These are phyloP conservation scores for Okapia johnstoni DNA, from an alignment of 2,113 vertebrate species.

Conservation along the genomic window DNA sequence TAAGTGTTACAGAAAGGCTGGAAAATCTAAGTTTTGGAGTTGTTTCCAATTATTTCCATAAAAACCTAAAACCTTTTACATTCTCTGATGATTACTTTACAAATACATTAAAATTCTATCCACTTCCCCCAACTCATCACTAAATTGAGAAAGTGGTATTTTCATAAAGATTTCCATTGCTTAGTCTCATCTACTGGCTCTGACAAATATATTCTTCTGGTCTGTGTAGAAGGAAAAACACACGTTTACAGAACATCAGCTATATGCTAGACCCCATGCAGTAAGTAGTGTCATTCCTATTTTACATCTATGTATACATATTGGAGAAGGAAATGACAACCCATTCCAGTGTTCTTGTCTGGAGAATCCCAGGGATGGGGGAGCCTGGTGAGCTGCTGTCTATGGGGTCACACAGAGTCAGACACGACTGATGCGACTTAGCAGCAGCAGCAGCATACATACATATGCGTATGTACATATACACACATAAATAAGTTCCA, in stretches of 20 bases:
- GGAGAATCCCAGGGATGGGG: too few relatives aligned
- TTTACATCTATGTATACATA: background rate
- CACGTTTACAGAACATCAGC: background rate
- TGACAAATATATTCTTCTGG: background rate
- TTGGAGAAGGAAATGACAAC: too few relatives aligned
- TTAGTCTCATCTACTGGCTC: background rate
- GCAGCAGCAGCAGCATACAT: background rate
- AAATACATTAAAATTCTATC: slow-evolving; percentile 10
- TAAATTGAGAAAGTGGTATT: background rate
- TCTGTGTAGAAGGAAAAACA: background rate
- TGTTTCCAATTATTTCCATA: background rate
- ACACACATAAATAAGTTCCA: background rate
- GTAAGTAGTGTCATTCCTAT: background rate
- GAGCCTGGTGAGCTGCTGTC: too few relatives aligned
- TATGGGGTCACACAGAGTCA: too few relatives aligned
- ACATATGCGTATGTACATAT: background rate
- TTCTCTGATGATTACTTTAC: background rate
- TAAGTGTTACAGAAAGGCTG: background rate
- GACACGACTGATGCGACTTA: too few relatives aligned
- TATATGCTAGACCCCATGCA: background rate
- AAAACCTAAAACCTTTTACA: background rate
- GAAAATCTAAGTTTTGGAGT: background rate
- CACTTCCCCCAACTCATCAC: background rate
- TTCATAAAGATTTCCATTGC: background rate
- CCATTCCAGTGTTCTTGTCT: too few relatives aligned